Evolutionary conservation across 1,140 invertebrate genomes (phyloP), one percentile per base, ranked within the genome.

Genomic region (Grapholita molesta): DNA sequence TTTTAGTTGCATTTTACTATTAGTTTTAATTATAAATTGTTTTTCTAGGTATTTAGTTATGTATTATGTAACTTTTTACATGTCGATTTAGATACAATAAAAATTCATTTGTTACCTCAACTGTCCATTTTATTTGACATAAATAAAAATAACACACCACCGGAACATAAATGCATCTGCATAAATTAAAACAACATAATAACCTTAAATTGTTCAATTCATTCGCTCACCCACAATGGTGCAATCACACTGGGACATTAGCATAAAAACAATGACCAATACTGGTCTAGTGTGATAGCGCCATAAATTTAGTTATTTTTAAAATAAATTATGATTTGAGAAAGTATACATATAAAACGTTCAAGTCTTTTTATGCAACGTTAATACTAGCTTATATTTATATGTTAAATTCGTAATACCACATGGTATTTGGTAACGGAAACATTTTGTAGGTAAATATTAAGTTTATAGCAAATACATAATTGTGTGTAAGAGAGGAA

Each of bases 131-230:
- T 71, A 73, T 71, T 71, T 69, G 48, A 57, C 61, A 70, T 65
- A 38, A 71, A 57, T 65, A 71, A 35, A 48, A 76, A 64, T 65
- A 70, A 33, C 55, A 61, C 57, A 67, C 67, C 73, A 75, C 69
- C 55, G 70, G 7, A 66, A 66, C 48, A 65, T 77, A 78, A 76
- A 78, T 78, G 70, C 72, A 71, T 65, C 69, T 67, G 55, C n/a
- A 70, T 64, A 69, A 70, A 65, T 65, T 18, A 66, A 68, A 68
- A 69, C 23, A 53, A 64, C 64, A 65, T 15, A 21, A 70, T 66
- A 65, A 70, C 64, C 48, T 66, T 15, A 69, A 69, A 67, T 69
- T 55, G 53, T 55, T 55, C 12, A 55, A 28, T 55, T 25, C 24
- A 55, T 55, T 61, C 55, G 6, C 18, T 61, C 55, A 61, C 25